Evolutionary conservation across 2,113 vertebrate species (phyloP).

Genomic region (Archilochus colubris): DNA sequence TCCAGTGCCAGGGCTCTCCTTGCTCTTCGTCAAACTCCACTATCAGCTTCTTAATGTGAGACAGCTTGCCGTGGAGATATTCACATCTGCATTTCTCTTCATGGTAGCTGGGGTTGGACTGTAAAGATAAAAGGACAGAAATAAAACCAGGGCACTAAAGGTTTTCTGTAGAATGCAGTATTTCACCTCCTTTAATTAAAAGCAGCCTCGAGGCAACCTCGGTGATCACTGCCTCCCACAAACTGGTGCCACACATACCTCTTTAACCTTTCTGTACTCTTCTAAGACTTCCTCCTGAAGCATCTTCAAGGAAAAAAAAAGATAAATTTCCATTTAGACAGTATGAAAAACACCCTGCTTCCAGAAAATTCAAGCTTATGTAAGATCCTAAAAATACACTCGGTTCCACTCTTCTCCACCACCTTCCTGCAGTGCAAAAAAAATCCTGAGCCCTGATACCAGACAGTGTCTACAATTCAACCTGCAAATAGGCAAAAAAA

Average conservation of each 20-base stretch:
- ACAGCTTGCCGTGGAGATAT: slow-evolving; percentile 91
- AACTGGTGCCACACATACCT: slow-evolving; percentile 64
- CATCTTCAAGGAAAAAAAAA: slow-evolving; percentile 72
- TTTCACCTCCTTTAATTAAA: background rate
- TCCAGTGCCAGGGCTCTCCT: slow-evolving; percentile 78
- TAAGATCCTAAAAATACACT: background rate
- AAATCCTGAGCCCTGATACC: rapidly evolving
- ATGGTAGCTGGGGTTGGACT: slow-evolving; percentile 87
- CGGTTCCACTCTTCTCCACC: background rate
- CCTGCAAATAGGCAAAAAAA: background rate
- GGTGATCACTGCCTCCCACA: background rate
- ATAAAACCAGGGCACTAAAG: background rate
- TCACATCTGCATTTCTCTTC: slow-evolving; percentile 87
- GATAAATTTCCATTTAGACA: background rate
- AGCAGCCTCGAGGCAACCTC: background rate
- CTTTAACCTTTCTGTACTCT: slow-evolving; percentile 87
- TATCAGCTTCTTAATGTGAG: slow-evolving; percentile 90
- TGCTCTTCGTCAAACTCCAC: slow-evolving; percentile 84
- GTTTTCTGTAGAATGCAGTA: background rate
- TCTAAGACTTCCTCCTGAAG: slow-evolving; percentile 86
- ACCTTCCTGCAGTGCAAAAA: background rate
- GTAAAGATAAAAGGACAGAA: background rate
- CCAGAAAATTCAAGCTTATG: background rate
- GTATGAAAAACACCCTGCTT: background rate
- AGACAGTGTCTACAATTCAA: background rate